Conservation (phyloP, 2,797 vertebrate genomes). For the Agapornis canus region DNA sequence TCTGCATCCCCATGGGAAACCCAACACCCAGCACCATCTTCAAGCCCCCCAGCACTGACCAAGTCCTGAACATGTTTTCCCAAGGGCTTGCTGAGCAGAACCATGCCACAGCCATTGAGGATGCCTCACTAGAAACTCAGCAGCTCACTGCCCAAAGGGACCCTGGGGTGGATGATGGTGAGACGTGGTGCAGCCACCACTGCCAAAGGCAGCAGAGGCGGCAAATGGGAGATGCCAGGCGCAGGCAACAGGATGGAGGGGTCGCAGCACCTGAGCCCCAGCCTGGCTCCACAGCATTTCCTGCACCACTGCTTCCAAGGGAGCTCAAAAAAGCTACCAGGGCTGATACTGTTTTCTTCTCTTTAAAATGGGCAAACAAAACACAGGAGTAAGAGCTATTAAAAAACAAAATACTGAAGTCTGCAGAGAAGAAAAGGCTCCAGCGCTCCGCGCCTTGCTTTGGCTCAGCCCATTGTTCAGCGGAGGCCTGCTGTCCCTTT, state of each 20-base stretch:
- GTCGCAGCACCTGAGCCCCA: conserved; percentile 12
- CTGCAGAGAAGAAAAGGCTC: conserved; percentile 5
- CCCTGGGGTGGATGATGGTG: fast-evolving
- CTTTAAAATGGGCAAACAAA: conserved; percentile 30
- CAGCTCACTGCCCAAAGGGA: background rate
- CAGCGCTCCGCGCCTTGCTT: background rate
- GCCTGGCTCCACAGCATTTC: background rate
- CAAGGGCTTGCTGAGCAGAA: fast-evolving
- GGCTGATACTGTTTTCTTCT: background rate
- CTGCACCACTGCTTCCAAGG: background rate
- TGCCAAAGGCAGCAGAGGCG: background rate
- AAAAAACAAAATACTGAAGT: background rate
- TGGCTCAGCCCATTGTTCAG: conserved; percentile 40
- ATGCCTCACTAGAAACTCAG: background rate
- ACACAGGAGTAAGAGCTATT: background rate
- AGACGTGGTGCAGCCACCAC: fast-evolving
- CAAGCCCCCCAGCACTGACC: fast-evolving
- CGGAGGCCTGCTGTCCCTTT: conserved; percentile 51
- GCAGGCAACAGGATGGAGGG: background rate
- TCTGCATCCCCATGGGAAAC: background rate
- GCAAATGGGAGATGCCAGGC: background rate
- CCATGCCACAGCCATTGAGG: background rate
- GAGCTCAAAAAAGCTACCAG: background rate
- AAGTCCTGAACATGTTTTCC: background rate
- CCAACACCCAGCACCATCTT: background rate